phyloP scores from a whole-genome alignment of 2,113 vertebrate species.

The Ceyx margarethae region DNA sequence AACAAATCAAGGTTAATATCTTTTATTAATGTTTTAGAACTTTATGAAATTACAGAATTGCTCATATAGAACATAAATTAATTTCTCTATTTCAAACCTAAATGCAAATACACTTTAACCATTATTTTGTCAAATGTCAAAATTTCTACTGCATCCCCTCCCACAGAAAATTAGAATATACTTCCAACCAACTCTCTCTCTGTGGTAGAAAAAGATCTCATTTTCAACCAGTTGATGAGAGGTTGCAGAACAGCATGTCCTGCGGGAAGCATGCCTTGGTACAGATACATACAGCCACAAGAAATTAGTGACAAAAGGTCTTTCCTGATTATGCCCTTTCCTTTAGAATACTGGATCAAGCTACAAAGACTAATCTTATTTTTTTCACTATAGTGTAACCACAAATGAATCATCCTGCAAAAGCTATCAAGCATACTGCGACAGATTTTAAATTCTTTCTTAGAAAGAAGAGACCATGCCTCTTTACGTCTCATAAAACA shows the following conservation, averaged over 20 bases:
- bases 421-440: not conserved
- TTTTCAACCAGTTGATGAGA: not conserved
- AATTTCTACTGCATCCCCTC: not conserved
- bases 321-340: not conserved
- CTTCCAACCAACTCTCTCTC: not conserved
- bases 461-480: not conserved
- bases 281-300: fast-evolving
- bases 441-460: not conserved
- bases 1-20: not conserved
- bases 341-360: not conserved
- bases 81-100: not conserved
- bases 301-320: not conserved
- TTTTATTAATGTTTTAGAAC: not conserved
- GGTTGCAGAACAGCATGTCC: not conserved
- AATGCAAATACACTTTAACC: not conserved
- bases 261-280: not conserved
- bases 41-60: not conserved
- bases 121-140: not conserved
- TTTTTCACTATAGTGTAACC: not conserved
- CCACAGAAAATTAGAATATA: not conserved
- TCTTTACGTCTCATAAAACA: not conserved
- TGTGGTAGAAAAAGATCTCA: not conserved
- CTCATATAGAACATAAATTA: not conserved
- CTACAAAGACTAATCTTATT: not conserved
- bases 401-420: not conserved